Conservation (phyloP, 2,888 invertebrate genomes). For the Autographa pulchrina region DNA sequence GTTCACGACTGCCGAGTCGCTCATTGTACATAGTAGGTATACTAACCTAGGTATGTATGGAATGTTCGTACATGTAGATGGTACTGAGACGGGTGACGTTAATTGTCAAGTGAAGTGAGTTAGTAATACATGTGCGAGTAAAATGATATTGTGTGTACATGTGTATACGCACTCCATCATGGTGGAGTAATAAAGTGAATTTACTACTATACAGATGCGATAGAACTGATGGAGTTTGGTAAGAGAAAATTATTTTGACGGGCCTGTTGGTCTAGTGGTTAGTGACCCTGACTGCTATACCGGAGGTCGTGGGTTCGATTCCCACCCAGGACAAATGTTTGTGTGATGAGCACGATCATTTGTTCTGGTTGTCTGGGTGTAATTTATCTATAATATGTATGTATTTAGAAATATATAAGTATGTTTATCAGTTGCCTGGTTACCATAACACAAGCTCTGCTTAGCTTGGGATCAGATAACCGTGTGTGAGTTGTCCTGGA, state of each 20-base stretch:
- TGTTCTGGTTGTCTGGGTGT: too few relatives aligned
- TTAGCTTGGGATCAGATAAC: too few relatives aligned
- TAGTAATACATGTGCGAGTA: slow-evolving; percentile 11
- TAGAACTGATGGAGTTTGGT: neutral
- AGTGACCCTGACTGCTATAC: too few relatives aligned
- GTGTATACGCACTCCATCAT: slow-evolving; percentile 2
- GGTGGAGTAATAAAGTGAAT: neutral
- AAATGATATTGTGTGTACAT: slow-evolving; percentile 15
- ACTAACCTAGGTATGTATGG: slow-evolving; percentile 8
- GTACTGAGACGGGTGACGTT: slow-evolving; percentile 30
- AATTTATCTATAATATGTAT: too few relatives aligned
- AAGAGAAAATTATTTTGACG: neutral
- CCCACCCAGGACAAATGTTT: too few relatives aligned
- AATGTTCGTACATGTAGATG: slow-evolving; percentile 2
- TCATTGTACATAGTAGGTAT: slow-evolving; percentile 17
- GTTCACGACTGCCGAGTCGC: slow-evolving; percentile 39
- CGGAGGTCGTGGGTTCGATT: too few relatives aligned
- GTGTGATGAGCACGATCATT: too few relatives aligned
- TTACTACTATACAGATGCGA: neutral
- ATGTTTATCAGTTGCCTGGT: too few relatives aligned
- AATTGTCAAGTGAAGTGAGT: slow-evolving; percentile 33
- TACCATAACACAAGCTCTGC: too few relatives aligned
- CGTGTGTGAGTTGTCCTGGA: too few relatives aligned
- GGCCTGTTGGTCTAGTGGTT: too few relatives aligned
- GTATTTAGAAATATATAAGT: too few relatives aligned